Conservation (phyloP, 2,797 vertebrate genomes). For the Crossoptilon crossoptilon region DNA sequence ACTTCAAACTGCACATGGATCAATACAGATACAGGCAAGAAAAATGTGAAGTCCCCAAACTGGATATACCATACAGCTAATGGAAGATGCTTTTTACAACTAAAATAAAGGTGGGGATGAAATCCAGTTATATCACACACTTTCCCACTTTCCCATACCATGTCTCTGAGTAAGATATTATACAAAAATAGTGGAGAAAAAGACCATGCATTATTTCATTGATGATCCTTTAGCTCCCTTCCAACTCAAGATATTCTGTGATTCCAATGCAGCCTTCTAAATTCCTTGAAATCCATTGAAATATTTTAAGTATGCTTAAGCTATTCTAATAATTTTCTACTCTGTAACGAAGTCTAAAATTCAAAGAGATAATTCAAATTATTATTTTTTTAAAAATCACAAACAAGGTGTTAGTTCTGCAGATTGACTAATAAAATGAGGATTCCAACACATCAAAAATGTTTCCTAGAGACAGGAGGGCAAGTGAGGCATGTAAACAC, state of each 20-base stretch:
- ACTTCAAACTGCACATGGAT: conserved; percentile 12
- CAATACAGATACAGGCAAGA: neutral
- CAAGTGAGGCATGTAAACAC: neutral
- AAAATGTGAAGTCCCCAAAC: neutral
- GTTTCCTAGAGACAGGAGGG: neutral
- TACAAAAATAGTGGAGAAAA: neutral
- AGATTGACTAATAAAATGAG: neutral
- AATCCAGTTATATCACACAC: neutral
- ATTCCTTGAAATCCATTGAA: neutral
- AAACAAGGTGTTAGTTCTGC: neutral
- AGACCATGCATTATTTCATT: neutral
- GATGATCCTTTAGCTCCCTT: neutral
- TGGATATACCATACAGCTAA: neutral
- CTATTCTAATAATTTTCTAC: neutral
- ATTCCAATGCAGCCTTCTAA: neutral
- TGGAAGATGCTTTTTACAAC: neutral
- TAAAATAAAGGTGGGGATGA: neutral
- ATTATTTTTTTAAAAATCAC: neutral
- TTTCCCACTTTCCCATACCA: neutral
- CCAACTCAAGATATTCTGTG: neutral
- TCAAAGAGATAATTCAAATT: neutral
- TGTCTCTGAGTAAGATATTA: neutral
- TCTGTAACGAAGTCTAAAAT: neutral
- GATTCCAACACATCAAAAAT: neutral
- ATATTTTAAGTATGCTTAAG: neutral